Percentiles rank a stretch among this genome's conserved stretches.
These are phyloP conservation scores for Seira musarum DNA, from an alignment of 2,888 invertebrate species.

Conservation along the genomic window DNA sequence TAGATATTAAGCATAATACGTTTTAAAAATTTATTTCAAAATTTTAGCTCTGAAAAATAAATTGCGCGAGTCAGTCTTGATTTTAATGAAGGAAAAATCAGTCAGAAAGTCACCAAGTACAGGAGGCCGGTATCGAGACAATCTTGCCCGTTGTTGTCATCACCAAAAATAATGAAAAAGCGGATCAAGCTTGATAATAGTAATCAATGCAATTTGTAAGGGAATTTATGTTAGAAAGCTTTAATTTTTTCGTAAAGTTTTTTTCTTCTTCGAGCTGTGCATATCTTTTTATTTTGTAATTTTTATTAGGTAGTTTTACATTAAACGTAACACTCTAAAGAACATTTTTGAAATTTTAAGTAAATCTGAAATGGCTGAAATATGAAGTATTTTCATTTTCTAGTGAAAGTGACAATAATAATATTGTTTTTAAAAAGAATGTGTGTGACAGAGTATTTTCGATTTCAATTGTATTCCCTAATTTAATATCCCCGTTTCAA, in stretches of 20 bases:
- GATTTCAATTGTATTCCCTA: background rate
- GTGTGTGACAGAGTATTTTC: background rate
- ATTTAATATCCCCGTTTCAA: background rate
- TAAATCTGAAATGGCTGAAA: background rate
- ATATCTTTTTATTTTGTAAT: background rate
- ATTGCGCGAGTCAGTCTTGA: no score
- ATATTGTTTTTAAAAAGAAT: background rate
- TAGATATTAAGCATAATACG: slow-evolving; percentile 5
- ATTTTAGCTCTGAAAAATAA: no score
- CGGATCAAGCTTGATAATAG: background rate
- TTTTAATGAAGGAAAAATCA: no score
- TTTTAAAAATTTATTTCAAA: no score
- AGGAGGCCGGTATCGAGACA: background rate
- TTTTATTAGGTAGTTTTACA: background rate
- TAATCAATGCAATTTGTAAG: background rate
- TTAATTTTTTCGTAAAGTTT: background rate
- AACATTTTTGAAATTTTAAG: background rate
- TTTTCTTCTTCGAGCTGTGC: background rate
- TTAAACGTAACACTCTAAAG: background rate
- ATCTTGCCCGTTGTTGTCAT: background rate
- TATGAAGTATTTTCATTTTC: background rate
- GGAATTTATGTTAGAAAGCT: no score
- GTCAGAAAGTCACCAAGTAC: background rate
- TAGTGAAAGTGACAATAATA: background rate
- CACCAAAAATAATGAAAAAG: background rate